phyloP scores from a whole-genome alignment of 2,113 vertebrate genomes.

The Corvus cornix region DNA sequence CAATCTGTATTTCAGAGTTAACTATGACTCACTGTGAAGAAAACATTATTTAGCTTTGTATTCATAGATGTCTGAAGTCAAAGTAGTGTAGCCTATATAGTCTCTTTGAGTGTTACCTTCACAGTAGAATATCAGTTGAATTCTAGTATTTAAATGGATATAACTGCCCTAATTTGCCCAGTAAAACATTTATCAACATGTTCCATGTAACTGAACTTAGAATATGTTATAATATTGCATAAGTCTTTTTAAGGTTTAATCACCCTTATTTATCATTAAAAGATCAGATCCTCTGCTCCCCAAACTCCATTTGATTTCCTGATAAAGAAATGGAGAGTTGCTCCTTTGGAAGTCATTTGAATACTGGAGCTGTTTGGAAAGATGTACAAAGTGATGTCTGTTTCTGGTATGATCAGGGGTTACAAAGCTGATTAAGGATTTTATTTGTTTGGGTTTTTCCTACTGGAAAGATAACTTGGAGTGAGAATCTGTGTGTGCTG shows the following conservation, averaged over 20 bases:
- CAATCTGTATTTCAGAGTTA: background rate
- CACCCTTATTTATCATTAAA: background rate
- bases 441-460: background rate
- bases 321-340: background rate
- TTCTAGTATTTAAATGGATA: background rate
- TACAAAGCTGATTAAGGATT: background rate
- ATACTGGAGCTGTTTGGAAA: background rate
- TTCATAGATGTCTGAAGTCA: background rate
- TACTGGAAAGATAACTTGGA: background rate
- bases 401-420: background rate
- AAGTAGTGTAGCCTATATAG: background rate
- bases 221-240: background rate
- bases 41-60: background rate
- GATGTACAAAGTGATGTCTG: background rate
- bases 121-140: background rate
- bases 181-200: background rate
- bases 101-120: background rate
- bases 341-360: background rate
- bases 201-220: background rate
- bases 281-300: background rate
- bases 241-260: background rate
- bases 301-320: background rate
- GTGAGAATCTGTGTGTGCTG: background rate
- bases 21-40: background rate
- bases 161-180: background rate